Base-by-base conservation (phyloP, 2,113 vertebrate species). In the Oreochromis aureus region DNA sequence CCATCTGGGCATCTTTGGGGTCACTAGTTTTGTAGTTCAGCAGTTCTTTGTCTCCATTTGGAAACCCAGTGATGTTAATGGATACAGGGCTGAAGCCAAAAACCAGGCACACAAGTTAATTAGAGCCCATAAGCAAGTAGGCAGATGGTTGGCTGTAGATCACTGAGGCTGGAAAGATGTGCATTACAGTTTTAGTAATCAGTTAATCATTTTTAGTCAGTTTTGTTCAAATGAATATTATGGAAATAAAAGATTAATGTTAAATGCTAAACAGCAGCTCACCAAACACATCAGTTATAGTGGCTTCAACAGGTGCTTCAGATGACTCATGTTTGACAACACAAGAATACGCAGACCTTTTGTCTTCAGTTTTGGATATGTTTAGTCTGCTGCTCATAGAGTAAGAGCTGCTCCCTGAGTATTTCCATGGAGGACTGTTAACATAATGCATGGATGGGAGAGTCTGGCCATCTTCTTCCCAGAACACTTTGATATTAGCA, bases 261-360 rank as follows among this genome's bases (percentile, higher is more conserved):
- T 56, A 56, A 56, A 27, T 27, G 55, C 22, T 78, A 9, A 61
- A 9, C 7, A 2, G 5, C 19, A 84, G 44, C 95, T 87, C 61
- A 95, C 95, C 95, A 87, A 94, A 96, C 9, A 94, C 58, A 80
- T 95, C 81, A 4, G 58, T 84, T 53, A 95, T 41, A 1, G 80
- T 87, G 22, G 41, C 51, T 34, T n/a, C 5, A 79, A 94, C 71
- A 30, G 83, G 92, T 1, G 0, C 71, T 82, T 88, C n/a, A 7
- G 94, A 95, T 5, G 96, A 95, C 63, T 94, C 89, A 5, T 97
- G 95, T 83, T 1, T 90, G 63, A 95, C 95, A 76, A 90, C 81
- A 89, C 95, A 96, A 7, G 94, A 90, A 61, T 93, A 96, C 0
- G 13, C 55, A 6, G 88, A 93, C 5, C 84, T 10, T 5, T 86